Conservation (phyloP, 2,113 vertebrate species). For the Rhea americana region DNA sequence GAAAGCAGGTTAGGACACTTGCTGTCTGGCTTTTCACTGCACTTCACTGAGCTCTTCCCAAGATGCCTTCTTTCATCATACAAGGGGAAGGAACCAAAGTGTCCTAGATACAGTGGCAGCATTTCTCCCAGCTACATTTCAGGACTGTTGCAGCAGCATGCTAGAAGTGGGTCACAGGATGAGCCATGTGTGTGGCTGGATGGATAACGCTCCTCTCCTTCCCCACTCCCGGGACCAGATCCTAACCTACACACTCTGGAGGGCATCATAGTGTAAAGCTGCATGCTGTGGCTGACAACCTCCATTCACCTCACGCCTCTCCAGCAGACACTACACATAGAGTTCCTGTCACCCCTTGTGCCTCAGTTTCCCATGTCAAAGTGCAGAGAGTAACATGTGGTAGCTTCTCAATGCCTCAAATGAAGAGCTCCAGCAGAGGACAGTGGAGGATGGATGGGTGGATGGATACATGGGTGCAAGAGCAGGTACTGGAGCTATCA, state of each 20-base stretch:
- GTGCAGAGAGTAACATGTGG: background rate
- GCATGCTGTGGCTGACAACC: background rate
- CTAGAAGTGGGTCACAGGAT: background rate
- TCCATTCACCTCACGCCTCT: background rate
- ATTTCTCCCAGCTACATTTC: background rate
- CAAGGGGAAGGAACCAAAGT: background rate
- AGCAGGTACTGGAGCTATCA: background rate
- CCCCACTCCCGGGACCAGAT: background rate
- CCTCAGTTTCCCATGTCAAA: background rate
- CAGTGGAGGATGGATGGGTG: background rate
- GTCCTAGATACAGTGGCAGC: background rate
- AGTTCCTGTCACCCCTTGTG: background rate
- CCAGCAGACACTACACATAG: accelerated
- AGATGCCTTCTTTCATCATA: conserved; percentile 4
- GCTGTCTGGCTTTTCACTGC: background rate
- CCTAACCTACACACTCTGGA: background rate
- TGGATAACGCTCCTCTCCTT: background rate
- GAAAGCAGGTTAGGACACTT: background rate
- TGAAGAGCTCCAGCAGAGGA: background rate
- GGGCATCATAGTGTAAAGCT: accelerated
- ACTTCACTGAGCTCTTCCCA: background rate
- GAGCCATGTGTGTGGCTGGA: accelerated
- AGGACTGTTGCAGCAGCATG: background rate
- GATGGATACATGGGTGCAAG: background rate
- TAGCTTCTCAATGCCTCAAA: background rate